phyloP scores from a whole-genome alignment of 2,888 invertebrate species.

The Eurytoma californica region DNA sequence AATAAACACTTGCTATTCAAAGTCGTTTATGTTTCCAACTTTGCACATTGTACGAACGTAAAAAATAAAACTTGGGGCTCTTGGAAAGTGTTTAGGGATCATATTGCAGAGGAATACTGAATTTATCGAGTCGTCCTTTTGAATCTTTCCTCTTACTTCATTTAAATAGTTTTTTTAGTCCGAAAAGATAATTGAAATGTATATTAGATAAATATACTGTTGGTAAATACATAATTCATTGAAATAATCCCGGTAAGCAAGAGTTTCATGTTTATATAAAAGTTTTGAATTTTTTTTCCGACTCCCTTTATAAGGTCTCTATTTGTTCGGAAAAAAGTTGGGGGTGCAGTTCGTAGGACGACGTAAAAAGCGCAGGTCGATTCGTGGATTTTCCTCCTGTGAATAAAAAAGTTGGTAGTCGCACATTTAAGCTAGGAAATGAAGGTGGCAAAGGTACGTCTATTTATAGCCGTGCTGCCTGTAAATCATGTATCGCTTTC shows the following conservation, averaged over 20 bases:
- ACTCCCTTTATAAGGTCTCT: no score
- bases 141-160: no score
- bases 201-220: no score
- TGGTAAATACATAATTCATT: no score
- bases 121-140: no score
- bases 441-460: not conserved
- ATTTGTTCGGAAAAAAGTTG: not conserved
- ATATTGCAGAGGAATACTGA: no score
- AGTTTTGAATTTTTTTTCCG: no score
- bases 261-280: no score
- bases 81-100: not conserved
- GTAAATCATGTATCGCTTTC: constrained; percentile 1
- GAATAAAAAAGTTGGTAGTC: not conserved
- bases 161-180: no score
- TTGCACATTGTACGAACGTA: not conserved
- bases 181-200: no score
- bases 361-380: not conserved
- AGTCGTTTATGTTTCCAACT: not conserved
- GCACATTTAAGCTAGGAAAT: not conserved
- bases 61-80: not conserved
- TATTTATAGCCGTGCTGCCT: no score
- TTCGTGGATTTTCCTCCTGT: not conserved
- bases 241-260: no score
- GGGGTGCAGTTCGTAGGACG: not conserved
- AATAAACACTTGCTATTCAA: not conserved